Evolutionary conservation across 2,888 invertebrate genomes (phyloP).

Genomic region (Chrysomela aeneicollis): DNA sequence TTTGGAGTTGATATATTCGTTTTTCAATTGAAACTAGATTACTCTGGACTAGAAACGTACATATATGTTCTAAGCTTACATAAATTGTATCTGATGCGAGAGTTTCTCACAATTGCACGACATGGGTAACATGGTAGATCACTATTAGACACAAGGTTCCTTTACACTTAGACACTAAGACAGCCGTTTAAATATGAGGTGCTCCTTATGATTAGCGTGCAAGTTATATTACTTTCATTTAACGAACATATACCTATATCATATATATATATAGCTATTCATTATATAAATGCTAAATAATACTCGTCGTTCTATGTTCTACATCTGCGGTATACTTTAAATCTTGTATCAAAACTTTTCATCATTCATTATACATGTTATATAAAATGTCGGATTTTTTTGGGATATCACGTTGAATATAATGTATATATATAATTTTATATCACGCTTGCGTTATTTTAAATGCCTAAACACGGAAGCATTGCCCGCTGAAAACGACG

Average conservation of each 20-base stretch:
- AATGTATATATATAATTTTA: slow-evolving; percentile 39
- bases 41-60: neutral
- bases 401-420: slow-evolving; percentile 59
- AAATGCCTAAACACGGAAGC: slow-evolving; percentile 32
- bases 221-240: slow-evolving; percentile 53
- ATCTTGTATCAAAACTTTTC: slow-evolving; percentile 62
- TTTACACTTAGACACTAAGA: slow-evolving; percentile 61
- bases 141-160: slow-evolving; percentile 55
- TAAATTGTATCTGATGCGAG: slow-evolving; percentile 33
- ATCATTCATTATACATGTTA: slow-evolving; percentile 57
- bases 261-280: slow-evolving; percentile 58
- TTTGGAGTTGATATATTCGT: neutral
- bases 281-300: slow-evolving; percentile 57
- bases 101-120: slow-evolving; percentile 44
- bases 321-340: slow-evolving; percentile 58
- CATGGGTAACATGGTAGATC: slow-evolving; percentile 38
- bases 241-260: slow-evolving; percentile 57
- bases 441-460: slow-evolving; percentile 42
- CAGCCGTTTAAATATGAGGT: slow-evolving; percentile 60
- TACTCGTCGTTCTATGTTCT: slow-evolving; percentile 56
- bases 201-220: slow-evolving; percentile 60
- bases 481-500: slow-evolving; percentile 24
- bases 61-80: neutral
- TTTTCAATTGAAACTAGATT: neutral
- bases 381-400: slow-evolving; percentile 59